Conservation (phyloP, 2,888 invertebrate species). For the Miltochrista miniata region DNA sequence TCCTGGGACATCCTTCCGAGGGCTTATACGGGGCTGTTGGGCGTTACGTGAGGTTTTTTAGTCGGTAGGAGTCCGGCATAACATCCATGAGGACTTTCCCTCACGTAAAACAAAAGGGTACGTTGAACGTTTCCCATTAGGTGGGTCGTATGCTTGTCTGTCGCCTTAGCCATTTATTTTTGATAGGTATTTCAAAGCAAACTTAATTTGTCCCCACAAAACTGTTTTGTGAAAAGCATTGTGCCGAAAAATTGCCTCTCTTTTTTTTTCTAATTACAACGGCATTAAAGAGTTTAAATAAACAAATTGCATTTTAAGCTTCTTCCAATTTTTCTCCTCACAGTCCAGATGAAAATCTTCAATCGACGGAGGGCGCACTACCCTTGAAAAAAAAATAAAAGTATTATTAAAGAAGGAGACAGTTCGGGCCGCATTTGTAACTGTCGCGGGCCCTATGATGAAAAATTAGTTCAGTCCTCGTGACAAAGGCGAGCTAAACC, state of each 20-base stretch:
- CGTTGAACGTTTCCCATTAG: too few relatives aligned
- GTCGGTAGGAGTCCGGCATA: too few relatives aligned
- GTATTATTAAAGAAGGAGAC: constrained; percentile 85
- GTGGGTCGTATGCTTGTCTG: too few relatives aligned
- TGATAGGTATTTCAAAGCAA: background rate
- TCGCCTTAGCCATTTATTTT: too few relatives aligned
- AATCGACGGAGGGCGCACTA: constrained; percentile 75
- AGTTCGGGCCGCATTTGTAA: constrained; percentile 83
- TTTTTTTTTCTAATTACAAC: constrained; percentile 54
- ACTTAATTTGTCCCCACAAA: background rate
- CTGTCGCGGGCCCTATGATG: constrained; percentile 84
- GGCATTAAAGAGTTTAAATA: constrained; percentile 61
- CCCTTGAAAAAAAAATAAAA: constrained; percentile 80
- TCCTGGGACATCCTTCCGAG: too few relatives aligned
- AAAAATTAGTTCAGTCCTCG: constrained; percentile 83
- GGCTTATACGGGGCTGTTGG: too few relatives aligned
- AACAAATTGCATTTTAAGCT: constrained; percentile 77
- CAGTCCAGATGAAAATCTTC: constrained; percentile 76
- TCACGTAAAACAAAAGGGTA: too few relatives aligned
- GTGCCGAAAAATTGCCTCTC: constrained; percentile 23
- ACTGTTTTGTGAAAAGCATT: constrained; percentile 17
- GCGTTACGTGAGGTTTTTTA: too few relatives aligned
- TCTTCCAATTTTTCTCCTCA: constrained; percentile 69
- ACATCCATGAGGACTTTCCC: too few relatives aligned
- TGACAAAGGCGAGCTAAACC: constrained; percentile 82